Base-by-base conservation (phyloP, 2,888 invertebrate genomes). In the Nipponacmea schrenckii region DNA sequence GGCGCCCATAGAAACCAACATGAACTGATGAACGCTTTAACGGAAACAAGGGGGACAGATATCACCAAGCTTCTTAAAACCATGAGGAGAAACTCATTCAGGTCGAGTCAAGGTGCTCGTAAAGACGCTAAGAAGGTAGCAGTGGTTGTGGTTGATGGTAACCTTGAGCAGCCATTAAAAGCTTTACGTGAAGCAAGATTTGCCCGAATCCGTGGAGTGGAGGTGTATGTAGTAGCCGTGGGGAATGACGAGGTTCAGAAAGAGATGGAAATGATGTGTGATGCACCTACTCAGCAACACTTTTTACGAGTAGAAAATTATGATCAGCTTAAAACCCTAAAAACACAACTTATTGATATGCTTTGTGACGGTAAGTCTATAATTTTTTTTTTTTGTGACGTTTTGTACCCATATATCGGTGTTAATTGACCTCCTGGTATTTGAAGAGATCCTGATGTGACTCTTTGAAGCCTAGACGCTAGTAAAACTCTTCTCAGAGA, bases 341-440 rank as follows among this genome's bases (percentile, higher is more conserved):
- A 80, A 70, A 77, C 80, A 31, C 75, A 75, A 56, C 72, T 85
- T 31, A 73, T 82, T 68, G 78, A 82, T 69, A 76, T 81, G 15
- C 71, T 84, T 14, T 85, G 85, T 77, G 83, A 83, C 67, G 85
- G 84, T 85, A 73, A 77, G 83, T 67, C 0, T n/a, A 7, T 27
- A 2, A 45, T 10, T 31, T 24, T 15, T 26, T 14, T 20, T 10
- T 64, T 45, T 4, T 4, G 31, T n/a, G n/a, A n/a, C n/a, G n/a
- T n/a, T n/a, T n/a, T n/a, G n/a, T n/a, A n/a, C n/a, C n/a, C n/a
- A n/a, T n/a, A n/a, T n/a, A n/a, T n/a, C n/a, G n/a, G n/a, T n/a
- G n/a, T n/a, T n/a, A n/a, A n/a, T n/a, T n/a, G n/a, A n/a, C n/a
- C n/a, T n/a, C n/a, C n/a, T n/a, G n/a, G n/a, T n/a, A n/a, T n/a